Evolutionary conservation across 2,113 vertebrate species (phyloP).

Genomic region (Psilopogon haemacephalus): DNA sequence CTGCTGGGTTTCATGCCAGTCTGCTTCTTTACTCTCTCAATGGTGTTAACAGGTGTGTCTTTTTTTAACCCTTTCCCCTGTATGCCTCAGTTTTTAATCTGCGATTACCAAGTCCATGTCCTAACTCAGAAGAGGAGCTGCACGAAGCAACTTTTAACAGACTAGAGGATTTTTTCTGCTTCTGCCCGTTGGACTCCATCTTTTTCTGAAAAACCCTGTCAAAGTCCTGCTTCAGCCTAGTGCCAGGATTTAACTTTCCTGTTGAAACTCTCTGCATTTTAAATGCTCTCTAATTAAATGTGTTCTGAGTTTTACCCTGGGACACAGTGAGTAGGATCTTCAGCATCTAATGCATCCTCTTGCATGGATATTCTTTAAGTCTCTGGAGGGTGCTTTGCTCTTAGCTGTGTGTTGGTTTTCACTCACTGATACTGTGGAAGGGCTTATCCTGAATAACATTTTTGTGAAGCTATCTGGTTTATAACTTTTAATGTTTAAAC

Average conservation of each 20-base stretch:
- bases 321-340: slow-evolving; percentile 12
- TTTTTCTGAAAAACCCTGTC: not conserved
- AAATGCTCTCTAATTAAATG: slow-evolving; percentile 27
- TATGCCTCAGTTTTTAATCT: not conserved
- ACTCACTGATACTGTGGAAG: not conserved
- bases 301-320: not conserved
- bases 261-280: slow-evolving; percentile 13
- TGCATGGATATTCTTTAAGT: slow-evolving; percentile 12
- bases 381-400: not conserved
- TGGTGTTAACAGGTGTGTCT: not conserved
- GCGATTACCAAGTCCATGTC: not conserved
- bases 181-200: not conserved
- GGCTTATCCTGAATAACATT: not conserved
- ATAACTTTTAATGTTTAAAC: not conserved
- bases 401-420: slow-evolving; percentile 13
- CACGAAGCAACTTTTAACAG: not conserved
- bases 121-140: not conserved
- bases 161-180: not conserved
- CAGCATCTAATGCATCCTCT: not conserved
- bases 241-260: slow-evolving; percentile 10
- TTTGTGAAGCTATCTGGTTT: not conserved
- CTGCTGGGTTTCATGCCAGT: not conserved
- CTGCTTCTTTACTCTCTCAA: not conserved
- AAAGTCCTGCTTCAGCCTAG: not conserved
- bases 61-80: fast-evolving